Evolutionary conservation across 2,797 vertebrate genomes (phyloP).

Genomic region (Dermochelys coriacea): DNA sequence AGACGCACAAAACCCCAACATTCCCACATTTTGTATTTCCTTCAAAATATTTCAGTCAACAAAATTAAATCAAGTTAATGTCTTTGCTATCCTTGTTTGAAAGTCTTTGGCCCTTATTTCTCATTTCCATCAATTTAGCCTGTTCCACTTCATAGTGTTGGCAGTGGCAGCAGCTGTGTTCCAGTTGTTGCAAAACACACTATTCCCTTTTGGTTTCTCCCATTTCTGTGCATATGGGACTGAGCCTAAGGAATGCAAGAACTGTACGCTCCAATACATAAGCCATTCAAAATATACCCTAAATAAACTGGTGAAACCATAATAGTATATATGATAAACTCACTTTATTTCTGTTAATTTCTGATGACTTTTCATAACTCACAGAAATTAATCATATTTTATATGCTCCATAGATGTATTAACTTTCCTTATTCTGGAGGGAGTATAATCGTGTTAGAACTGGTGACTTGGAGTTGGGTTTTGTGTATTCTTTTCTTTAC

Average conservation of each 20-base stretch:
- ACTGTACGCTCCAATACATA: background rate
- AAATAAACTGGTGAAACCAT: background rate
- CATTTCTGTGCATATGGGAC: background rate
- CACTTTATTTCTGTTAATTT: background rate
- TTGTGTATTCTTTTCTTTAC: background rate
- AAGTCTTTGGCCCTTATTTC: background rate
- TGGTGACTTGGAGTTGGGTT: background rate
- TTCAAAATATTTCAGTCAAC: background rate
- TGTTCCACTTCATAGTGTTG: background rate
- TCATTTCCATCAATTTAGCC: background rate
- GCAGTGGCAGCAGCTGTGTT: constrained; percentile 17
- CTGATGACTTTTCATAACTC: background rate
- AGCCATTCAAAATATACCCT: background rate
- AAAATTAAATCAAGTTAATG: background rate
- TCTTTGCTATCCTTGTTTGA: background rate
- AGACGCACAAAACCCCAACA: background rate
- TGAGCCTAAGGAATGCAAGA: constrained; percentile 17
- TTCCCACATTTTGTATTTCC: background rate
- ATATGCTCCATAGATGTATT: background rate
- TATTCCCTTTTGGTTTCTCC: constrained; percentile 13
- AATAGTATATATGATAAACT: background rate
- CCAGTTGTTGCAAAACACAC: background rate
- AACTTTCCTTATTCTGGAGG: background rate
- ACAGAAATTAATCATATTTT: background rate
- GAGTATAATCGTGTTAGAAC: background rate